Base-by-base conservation (phyloP, 2,888 invertebrate genomes). In the Drosophila imparisetae region DNA sequence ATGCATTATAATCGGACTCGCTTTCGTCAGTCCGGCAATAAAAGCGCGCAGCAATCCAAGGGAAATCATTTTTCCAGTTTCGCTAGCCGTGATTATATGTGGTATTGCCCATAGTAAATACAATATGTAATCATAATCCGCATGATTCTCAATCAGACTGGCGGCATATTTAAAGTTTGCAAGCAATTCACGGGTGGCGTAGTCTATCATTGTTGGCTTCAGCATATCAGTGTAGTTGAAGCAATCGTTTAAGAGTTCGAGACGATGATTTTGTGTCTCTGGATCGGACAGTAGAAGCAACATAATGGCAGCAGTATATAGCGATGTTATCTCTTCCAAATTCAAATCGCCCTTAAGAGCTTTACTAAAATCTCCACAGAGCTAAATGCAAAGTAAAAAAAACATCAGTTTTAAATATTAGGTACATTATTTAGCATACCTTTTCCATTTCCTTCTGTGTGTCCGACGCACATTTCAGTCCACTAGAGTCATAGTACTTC, bases 161-260 rank as follows among this genome's bases (percentile, higher is more conserved):
- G 55, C 48, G 10, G 60, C 53, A 27, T 45, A 40, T 32, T 66
- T 83, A 7, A 83, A 59, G 15, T 57, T 73, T 2, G 40, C 54
- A 1, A 85, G 45, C 34, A 83, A 60, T 30, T 76, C 69, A 0
- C 66, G 53, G 4, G 83, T 79, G 8, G 78, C 75, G 62, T 74
- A 84, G 55, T 84, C 82, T 18, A 84, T 57, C 87, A 84, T 84
- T 29, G 87, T 84, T n/a, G 84, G 84, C 48, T 84, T 84, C 4
- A 84, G 45, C 42, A 75, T 86, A 59, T 84, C 84, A 0, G 85
- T 74, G 48, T 86, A 84, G 52, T 71, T 86, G 8, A 84, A 80
- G 34, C 82, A 62, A 8, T 75, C 73, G n/a, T 82, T 84, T 7
- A 84, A 24, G 0, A 84, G 64, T 27, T 85, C 80, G 0, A 87